phyloP scores from a whole-genome alignment of 2,113 vertebrate genomes.

The Pelvicachromis taeniatus region DNA sequence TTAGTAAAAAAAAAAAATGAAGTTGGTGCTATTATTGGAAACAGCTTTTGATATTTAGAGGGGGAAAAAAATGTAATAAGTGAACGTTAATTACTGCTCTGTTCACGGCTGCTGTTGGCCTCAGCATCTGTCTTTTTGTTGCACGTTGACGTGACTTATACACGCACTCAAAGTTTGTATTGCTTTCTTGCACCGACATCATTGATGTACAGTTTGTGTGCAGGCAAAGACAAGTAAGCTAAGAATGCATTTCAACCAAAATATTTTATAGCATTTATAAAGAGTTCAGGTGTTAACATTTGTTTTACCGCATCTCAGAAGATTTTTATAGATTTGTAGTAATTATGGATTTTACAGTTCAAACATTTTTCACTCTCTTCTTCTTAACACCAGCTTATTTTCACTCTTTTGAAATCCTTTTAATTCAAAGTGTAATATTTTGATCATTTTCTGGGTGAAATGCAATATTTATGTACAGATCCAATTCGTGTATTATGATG shows the following conservation, averaged over 20 bases:
- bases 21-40: slow-evolving; percentile 62
- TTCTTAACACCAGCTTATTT: neutral
- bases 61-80: neutral
- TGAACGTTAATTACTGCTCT: slow-evolving; percentile 5
- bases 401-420: slow-evolving; percentile 27
- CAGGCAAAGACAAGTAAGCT: slow-evolving; percentile 18
- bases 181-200: neutral
- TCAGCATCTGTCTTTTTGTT: neutral
- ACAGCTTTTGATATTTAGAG: slow-evolving; percentile 24
- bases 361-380: slow-evolving; percentile 8
- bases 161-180: neutral
- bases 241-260: slow-evolving; percentile 52
- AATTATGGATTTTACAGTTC: slow-evolving; percentile 33
- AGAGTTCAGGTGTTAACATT: slow-evolving; percentile 24
- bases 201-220: slow-evolving; percentile 30
- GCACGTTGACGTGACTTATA: slow-evolving; percentile 20
- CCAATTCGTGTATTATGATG: slow-evolving; percentile 67
- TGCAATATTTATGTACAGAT: slow-evolving; percentile 74
- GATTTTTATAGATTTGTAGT: slow-evolving; percentile 58
- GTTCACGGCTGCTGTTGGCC: neutral
- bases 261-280: slow-evolving; percentile 28
- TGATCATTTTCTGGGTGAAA: slow-evolving; percentile 62
- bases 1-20: neutral
- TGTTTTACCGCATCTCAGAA: slow-evolving; percentile 26
- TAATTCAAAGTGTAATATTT: slow-evolving; percentile 40